These are phyloP conservation scores for Myrmecobius fasciatus DNA, from an alignment of 2,113 vertebrate genomes.

Conservation along the genomic window DNA sequence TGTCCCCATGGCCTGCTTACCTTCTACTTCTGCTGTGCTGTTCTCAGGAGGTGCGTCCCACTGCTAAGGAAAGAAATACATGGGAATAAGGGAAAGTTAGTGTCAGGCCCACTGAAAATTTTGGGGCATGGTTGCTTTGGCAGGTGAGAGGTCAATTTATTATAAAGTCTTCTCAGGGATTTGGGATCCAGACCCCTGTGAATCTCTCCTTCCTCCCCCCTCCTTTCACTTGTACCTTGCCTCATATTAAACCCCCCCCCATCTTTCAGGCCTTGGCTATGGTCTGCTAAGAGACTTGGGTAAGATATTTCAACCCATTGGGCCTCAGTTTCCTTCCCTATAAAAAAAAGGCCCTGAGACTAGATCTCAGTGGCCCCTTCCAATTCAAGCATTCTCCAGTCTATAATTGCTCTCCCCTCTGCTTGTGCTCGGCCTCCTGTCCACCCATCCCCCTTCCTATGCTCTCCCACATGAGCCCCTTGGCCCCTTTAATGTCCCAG, in stretches of 20 bases:
- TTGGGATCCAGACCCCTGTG: neutral
- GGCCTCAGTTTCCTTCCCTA: constrained; percentile 62
- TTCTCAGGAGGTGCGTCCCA: constrained; percentile 64
- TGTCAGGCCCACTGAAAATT: neutral
- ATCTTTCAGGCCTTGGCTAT: neutral
- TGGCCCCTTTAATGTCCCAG: constrained; percentile 57
- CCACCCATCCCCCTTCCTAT: constrained; percentile 51
- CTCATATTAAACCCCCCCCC: neutral
- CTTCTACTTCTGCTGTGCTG: constrained; percentile 71
- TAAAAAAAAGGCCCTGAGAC: neutral
- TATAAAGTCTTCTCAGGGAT: neutral
- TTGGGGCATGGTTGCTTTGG: neutral
- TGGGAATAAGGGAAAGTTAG: constrained; percentile 28
- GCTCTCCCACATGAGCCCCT: constrained; percentile 12
- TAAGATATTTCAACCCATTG: neutral
- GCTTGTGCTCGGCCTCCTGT: constrained; percentile 61
- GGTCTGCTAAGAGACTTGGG: neutral
- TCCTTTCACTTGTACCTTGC: neutral
- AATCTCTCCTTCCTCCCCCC: neutral
- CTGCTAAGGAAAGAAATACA: constrained; percentile 72
- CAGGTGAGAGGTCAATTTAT: neutral
- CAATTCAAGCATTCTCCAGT: neutral
- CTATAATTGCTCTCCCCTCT: constrained; percentile 27
- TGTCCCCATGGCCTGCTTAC: constrained; percentile 72
- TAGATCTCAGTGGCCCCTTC: neutral